These are phyloP conservation scores for Dermatemys mawii DNA, from an alignment of 2,113 vertebrate species.

Conservation along the genomic window DNA sequence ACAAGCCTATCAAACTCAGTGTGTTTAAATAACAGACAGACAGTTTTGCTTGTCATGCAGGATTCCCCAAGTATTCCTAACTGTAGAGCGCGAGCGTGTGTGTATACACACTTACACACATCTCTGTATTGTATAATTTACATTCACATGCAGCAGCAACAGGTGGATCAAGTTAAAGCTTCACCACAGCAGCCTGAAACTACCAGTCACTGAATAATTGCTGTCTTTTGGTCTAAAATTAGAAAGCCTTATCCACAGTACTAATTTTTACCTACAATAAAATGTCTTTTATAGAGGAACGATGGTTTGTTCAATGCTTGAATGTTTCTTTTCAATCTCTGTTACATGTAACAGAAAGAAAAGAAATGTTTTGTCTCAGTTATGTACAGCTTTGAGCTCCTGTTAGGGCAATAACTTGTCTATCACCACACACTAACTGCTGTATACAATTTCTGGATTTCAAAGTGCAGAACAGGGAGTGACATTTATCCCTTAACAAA, in stretches of 20 bases:
- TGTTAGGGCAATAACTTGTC: not conserved
- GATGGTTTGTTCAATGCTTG: not conserved
- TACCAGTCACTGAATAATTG: constrained; percentile 12
- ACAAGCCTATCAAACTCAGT: not conserved
- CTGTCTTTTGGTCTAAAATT: constrained; percentile 35
- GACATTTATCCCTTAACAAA: not conserved
- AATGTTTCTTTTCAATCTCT: not conserved
- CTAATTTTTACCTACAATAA: constrained; percentile 2
- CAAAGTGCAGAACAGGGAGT: constrained; percentile 10
- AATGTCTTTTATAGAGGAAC: not conserved
- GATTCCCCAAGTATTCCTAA: not conserved
- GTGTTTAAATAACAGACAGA: not conserved
- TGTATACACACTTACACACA: not conserved
- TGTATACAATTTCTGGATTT: not conserved
- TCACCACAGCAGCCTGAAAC: constrained; percentile 16
- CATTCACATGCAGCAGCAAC: not conserved
- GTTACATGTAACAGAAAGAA: not conserved
- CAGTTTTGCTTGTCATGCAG: not conserved
- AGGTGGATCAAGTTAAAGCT: constrained; percentile 14
- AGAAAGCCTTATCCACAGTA: not conserved
- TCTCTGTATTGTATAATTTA: accelerated
- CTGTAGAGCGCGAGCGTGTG: not conserved
- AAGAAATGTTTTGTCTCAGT: constrained; percentile 3
- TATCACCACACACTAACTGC: not conserved
- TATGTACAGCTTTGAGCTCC: constrained; percentile 28